These are phyloP conservation scores for Cephus spinipes DNA, from an alignment of 2,888 invertebrate genomes.

Conservation along the genomic window DNA sequence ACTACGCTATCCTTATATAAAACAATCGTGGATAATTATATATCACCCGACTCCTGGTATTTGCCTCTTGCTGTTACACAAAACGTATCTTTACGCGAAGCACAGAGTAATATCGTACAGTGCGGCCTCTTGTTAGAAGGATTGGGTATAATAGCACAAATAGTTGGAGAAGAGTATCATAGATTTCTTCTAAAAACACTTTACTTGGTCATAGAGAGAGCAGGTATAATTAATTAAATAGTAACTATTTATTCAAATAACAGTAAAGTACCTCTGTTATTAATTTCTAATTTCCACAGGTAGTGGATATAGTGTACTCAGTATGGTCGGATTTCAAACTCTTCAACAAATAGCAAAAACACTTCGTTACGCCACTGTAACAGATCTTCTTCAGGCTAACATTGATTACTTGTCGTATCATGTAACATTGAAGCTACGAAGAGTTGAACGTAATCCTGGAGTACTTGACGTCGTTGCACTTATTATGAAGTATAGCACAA, in stretches of 20 bases:
- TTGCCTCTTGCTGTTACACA: constrained; percentile 47
- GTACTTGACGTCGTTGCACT: constrained; percentile 80
- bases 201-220: constrained; percentile 77
- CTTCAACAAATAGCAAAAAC: constrained; percentile 72
- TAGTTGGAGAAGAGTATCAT: constrained; percentile 70
- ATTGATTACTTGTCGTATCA: constrained; percentile 82
- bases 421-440: constrained; percentile 74
- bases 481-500: constrained; percentile 78
- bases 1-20: constrained; percentile 41
- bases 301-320: constrained; percentile 74
- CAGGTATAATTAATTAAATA: constrained; percentile 68
- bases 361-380: constrained; percentile 69
- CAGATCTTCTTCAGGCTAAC: constrained; percentile 75
- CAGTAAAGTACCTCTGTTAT: not conserved
- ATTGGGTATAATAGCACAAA: constrained; percentile 73
- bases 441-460: constrained; percentile 73
- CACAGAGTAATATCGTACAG: constrained; percentile 75
- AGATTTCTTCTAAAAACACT: constrained; percentile 75
- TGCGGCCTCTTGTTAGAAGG: constrained; percentile 79
- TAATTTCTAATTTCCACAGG: constrained; percentile 66
- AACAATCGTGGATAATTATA: constrained; percentile 55
- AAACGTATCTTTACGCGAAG: constrained; percentile 55
- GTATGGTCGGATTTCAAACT: constrained; percentile 72
- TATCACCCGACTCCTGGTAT: constrained; percentile 53
- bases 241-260: not conserved